Percentiles rank a stretch among this genome's conserved stretches.
Conservation (phyloP, 2,113 vertebrate species). For the Cryptoleucopteryx plumbea region DNA sequence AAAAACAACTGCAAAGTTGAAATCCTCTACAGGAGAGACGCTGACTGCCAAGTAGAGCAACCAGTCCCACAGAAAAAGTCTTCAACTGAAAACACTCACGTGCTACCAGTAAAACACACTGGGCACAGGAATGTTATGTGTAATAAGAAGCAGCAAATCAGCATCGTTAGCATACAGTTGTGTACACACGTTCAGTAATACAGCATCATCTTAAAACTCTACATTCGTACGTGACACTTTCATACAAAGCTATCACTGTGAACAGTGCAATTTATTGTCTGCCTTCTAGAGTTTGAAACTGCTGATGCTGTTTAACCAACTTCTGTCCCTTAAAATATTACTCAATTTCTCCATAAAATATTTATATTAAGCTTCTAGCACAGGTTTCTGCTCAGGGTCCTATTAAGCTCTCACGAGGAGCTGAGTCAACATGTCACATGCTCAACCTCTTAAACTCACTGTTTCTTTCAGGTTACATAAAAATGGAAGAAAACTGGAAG, state of each 20-base stretch:
- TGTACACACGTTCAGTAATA: neutral
- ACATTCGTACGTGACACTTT: neutral
- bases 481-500: neutral
- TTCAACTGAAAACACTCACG: neutral
- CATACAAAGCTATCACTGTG: neutral
- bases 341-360: slow-evolving; percentile 21
- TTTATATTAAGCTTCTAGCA: slow-evolving; percentile 21
- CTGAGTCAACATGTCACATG: neutral
- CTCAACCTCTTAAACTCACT: neutral
- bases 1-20: neutral
- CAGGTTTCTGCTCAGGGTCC: neutral
- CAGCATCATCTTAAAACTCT: neutral
- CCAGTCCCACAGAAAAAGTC: neutral
- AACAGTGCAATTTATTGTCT: neutral
- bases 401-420: neutral
- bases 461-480: neutral
- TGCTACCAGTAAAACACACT: neutral
- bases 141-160: neutral
- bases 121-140: rapidly evolving
- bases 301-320: slow-evolving; percentile 9
- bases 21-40: neutral
- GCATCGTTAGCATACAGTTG: rapidly evolving
- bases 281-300: neutral
- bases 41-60: neutral
- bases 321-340: slow-evolving; percentile 8